Conservation (phyloP, 2,797 vertebrate species). For the Gallirallus australis region DNA sequence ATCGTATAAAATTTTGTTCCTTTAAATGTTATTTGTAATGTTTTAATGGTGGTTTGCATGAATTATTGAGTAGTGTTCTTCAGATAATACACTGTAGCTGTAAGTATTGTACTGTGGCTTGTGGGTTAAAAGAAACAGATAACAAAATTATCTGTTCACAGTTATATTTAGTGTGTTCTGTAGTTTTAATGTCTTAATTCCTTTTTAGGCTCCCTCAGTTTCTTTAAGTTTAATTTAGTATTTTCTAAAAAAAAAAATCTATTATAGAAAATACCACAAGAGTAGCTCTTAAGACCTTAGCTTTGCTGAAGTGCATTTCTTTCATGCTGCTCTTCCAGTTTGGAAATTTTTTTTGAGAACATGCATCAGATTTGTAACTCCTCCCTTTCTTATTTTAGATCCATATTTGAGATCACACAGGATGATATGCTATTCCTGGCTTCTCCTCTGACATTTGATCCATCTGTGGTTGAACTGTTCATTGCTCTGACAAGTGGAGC, state of each 20-base stretch:
- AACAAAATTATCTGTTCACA: not conserved
- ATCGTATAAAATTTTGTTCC: not conserved
- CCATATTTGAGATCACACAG: constrained; percentile 86
- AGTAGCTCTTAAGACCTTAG: not conserved
- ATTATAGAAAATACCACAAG: not conserved
- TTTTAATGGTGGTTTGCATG: not conserved
- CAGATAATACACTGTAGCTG: not conserved
- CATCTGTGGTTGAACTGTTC: constrained; percentile 94
- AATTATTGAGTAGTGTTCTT: not conserved
- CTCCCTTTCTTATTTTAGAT: constrained; percentile 73
- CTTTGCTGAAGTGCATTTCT: not conserved
- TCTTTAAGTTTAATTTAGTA: not conserved
- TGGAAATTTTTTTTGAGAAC: not conserved
- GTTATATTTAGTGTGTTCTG: not conserved
- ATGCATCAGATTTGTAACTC: not conserved
- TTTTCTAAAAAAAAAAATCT: not conserved
- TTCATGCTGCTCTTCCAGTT: not conserved
- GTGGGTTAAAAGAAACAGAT: not conserved
- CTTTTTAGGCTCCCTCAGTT: not conserved
- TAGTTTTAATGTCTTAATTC: not conserved
- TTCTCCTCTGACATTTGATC: constrained; percentile 96
- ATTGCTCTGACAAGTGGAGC: constrained; percentile 90
- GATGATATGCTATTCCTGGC: constrained; percentile 91
- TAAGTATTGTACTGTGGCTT: not conserved
- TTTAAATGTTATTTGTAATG: not conserved